Evolutionary conservation across 1,140 invertebrate genomes (phyloP).

Genomic region (Aethina tumida): DNA sequence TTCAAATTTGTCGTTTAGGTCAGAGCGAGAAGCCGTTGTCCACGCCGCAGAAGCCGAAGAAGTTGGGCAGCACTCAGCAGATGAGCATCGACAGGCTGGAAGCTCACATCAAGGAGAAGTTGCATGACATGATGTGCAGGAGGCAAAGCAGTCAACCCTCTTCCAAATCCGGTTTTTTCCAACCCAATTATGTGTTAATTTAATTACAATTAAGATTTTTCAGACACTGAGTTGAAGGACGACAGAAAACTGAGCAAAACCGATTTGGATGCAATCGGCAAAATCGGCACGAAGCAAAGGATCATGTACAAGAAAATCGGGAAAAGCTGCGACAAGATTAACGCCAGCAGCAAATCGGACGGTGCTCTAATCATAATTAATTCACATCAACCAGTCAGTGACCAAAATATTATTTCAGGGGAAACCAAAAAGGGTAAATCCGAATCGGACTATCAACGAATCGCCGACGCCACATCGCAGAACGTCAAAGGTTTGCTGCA

Average conservation of each 20-base stretch:
- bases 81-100: constrained; percentile 37
- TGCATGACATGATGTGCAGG: constrained; percentile 35
- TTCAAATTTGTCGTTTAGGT: too few species aligned
- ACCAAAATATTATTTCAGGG: too few species aligned
- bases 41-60: constrained; percentile 26
- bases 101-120: constrained; percentile 40
- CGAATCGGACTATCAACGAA: constrained; percentile 52
- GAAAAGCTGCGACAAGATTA: constrained; percentile 36
- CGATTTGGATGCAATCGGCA: constrained; percentile 26
- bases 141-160: constrained; percentile 24
- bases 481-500: constrained; percentile 44
- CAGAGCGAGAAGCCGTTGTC: constrained; percentile 30
- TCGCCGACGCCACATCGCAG: constrained; percentile 46
- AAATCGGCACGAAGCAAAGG: constrained; percentile 25
- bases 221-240: constrained; percentile 31
- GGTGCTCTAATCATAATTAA: too few species aligned
- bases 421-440: constrained; percentile 23
- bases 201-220: too few species aligned
- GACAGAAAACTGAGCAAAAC: constrained; percentile 30
- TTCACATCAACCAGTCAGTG: too few species aligned
- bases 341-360: constrained; percentile 19
- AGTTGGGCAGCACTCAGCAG: constrained; percentile 20
- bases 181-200: too few species aligned
- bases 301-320: constrained; percentile 35
- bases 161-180: constrained; percentile 33